phyloP scores from a whole-genome alignment of 2,888 invertebrate genomes.

The Drosophila merina region DNA sequence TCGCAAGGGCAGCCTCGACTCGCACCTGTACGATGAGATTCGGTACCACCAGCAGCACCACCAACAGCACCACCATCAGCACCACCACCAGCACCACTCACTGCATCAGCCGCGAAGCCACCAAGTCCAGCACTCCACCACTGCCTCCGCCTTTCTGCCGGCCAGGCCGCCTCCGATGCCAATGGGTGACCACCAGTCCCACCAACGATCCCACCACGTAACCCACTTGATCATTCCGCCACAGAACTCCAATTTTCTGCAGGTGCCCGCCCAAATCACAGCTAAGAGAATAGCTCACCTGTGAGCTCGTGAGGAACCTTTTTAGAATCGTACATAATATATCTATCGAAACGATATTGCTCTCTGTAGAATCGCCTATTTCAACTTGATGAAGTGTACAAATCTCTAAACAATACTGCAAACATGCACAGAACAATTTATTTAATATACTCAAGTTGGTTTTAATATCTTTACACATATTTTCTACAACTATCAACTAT shows the following conservation, averaged over 20 bases:
- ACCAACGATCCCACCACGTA: conserved; percentile 56
- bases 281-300: conserved; percentile 70
- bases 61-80: conserved; percentile 52
- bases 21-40: conserved; percentile 83
- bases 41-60: conserved; percentile 79
- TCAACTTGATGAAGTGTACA: conserved; percentile 7
- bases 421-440: neutral
- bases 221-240: conserved; percentile 80
- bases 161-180: conserved; percentile 33
- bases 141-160: conserved; percentile 62
- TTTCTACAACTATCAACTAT: neutral
- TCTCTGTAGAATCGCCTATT: neutral
- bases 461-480: neutral
- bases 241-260: conserved; percentile 79
- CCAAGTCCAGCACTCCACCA: conserved; percentile 62
- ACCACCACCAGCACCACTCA: conserved; percentile 45
- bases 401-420: conserved; percentile 3
- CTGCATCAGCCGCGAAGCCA: conserved; percentile 40
- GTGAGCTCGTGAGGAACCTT: conserved; percentile 30
- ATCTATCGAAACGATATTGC: neutral
- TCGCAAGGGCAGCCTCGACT: conserved; percentile 82
- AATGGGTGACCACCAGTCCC: conserved; percentile 23
- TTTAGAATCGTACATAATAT: neutral
- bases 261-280: conserved; percentile 71
- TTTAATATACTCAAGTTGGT: neutral